Base-by-base conservation (phyloP, 2,888 invertebrate genomes). In the Papilio demoleus region DNA sequence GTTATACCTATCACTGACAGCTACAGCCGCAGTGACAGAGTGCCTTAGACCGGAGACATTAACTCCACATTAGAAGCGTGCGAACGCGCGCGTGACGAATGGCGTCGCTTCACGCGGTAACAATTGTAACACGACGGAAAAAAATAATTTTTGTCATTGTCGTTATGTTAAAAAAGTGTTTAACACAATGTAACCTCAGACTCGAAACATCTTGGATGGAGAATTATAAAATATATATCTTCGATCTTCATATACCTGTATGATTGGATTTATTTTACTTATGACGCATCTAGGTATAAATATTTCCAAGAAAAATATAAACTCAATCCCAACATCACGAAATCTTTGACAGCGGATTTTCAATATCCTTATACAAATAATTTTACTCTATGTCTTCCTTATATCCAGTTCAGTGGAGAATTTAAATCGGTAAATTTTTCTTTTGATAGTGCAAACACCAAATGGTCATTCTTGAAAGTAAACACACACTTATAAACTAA, bases 11-110 rank as follows among this genome's bases (percentile, higher is more conserved):
- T n/a, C n/a, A n/a, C n/a, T n/a, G n/a, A n/a, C n/a, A n/a, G n/a
- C n/a, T n/a, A n/a, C n/a, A n/a, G 27, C 24, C 42, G 27, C 22
- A 34, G 63, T 63, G 63, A 63, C 47, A 63, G 27, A 19, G 6
- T 45, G 47, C 47, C 12, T 47, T 11, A 34, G 31, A 31, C 4
- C 31, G 31, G 4, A 31, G 17, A 34, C 63, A 47, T 63, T 31
- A 63, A 31, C 1, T 45, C 40, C 12, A 47, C 62, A 61, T 63
- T 47, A 47, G 45, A 17, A 34, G 45, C 6, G 34, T 50, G 22
- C 24, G 62, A 45, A 19, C 5, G 19, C 11, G n/a, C 11, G 62
- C 62, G 47, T 63, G 62, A 63, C 45, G 62, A 47, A 11, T 27
- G 11, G 17, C 17, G 17, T 31, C n/a, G 17, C 31, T 17, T 31